phyloP scores from a whole-genome alignment of 2,888 invertebrate genomes.

The Caenorhabditis sp. region DNA sequence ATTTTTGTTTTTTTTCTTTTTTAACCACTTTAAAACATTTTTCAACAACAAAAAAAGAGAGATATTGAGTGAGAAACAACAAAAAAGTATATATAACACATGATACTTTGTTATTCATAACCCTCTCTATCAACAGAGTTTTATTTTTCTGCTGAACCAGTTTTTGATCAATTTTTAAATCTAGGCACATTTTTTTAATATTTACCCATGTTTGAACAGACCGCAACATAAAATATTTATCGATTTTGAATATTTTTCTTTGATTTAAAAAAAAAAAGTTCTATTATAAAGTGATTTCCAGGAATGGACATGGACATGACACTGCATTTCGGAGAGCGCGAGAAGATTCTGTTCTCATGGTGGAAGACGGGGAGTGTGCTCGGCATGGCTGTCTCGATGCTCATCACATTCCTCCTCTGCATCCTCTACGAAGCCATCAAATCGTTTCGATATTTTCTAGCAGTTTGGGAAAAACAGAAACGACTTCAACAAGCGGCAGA shows the following conservation, averaged over 20 bases:
- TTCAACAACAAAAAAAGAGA: not conserved
- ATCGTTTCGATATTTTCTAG: conserved; percentile 54
- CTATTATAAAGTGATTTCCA: too few species aligned
- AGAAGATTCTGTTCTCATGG: conserved; percentile 64
- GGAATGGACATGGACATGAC: conserved; percentile 54
- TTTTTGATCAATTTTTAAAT: too few species aligned
- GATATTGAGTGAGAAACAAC: not conserved
- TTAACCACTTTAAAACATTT: not conserved
- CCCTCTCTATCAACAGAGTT: too few species aligned
- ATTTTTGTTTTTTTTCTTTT: not conserved
- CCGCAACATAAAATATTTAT: not conserved
- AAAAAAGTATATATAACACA: too few species aligned
- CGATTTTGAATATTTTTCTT: not conserved
- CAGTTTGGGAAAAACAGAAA: conserved; percentile 38
- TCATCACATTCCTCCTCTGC: conserved; percentile 62
- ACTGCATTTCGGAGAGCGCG: conserved; percentile 65
- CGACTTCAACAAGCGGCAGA: not conserved
- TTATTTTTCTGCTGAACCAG: too few species aligned
- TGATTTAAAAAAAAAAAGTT: too few species aligned
- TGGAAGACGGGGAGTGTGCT: conserved; percentile 59
- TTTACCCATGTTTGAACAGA: not conserved
- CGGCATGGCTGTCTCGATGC: conserved; percentile 64
- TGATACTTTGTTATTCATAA: too few species aligned
- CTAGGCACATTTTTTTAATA: too few species aligned
- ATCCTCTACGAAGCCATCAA: conserved; percentile 64